These are phyloP conservation scores for Pygoscelis antarcticus DNA, from an alignment of 2,113 vertebrate species.

Conservation along the genomic window DNA sequence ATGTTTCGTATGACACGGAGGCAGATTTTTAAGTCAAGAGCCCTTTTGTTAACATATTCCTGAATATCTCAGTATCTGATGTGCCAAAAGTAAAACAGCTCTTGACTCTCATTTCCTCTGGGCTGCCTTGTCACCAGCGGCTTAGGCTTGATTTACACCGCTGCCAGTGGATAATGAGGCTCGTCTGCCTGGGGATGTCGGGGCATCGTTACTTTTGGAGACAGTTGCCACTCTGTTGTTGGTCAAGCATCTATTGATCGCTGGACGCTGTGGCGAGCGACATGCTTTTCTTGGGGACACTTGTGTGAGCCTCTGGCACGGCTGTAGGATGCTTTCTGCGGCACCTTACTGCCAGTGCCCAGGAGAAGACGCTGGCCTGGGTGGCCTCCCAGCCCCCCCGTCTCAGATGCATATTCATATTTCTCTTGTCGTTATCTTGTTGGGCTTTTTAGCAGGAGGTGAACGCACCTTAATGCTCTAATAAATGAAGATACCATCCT, in stretches of 20 bases:
- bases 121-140: neutral
- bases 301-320: neutral
- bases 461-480: neutral
- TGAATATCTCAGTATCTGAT: neutral
- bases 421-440: neutral
- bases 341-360: rapidly evolving
- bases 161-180: neutral
- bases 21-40: slow-evolving; percentile 19
- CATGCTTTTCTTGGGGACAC: neutral
- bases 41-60: slow-evolving; percentile 5
- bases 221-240: neutral
- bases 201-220: neutral
- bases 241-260: neutral
- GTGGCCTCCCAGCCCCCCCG: neutral
- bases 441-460: neutral
- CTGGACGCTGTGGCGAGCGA: neutral
- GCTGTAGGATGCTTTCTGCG: neutral
- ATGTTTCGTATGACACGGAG: neutral
- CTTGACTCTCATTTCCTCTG: neutral
- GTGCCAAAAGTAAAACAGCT: slow-evolving; percentile 3
- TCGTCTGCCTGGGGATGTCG: neutral
- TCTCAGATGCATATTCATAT: neutral
- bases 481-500: neutral
- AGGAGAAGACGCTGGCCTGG: neutral
- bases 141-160: neutral